A percentile compares a stretch with the other conserved stretches of the same genome.
These are phyloP conservation scores for Lutjanus erythropterus DNA, from an alignment of 2,113 vertebrate genomes.

Conservation along the genomic window DNA sequence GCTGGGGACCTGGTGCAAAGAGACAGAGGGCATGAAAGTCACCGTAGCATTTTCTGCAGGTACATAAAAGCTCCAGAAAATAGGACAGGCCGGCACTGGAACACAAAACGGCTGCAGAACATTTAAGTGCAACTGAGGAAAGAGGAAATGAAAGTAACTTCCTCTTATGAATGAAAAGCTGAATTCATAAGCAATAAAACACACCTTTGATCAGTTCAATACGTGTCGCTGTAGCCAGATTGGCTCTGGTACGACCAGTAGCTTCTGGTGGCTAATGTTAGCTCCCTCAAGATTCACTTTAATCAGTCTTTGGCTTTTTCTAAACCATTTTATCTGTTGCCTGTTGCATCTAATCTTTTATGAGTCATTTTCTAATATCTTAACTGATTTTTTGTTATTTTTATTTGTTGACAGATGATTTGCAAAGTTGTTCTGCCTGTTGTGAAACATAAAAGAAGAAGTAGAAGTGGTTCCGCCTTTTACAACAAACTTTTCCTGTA, in stretches of 20 bases:
- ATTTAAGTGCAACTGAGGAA: neutral
- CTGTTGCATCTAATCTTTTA: too few relatives aligned
- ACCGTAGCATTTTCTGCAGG: conserved; percentile 5
- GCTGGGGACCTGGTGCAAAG: conserved; percentile 84
- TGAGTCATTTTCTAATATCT: too few relatives aligned
- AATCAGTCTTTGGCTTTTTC: too few relatives aligned
- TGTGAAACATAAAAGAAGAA: too few relatives aligned
- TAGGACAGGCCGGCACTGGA: neutral
- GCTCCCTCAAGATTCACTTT: too few relatives aligned
- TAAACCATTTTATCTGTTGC: too few relatives aligned
- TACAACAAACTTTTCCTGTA: too few relatives aligned
- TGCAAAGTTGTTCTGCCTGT: too few relatives aligned
- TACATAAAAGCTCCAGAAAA: neutral
- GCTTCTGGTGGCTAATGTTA: neutral
- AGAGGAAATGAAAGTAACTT: neutral
- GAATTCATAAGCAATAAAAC: neutral
- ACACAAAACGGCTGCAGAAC: conserved; percentile 1
- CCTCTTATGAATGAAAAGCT: neutral
- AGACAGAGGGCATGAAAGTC: conserved; percentile 17
- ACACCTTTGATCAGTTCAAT: neutral
- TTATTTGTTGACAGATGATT: too few relatives aligned
- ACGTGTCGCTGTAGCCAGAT: neutral
- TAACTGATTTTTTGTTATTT: too few relatives aligned
- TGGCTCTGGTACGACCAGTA: neutral
- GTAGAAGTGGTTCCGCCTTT: too few relatives aligned